Conservation (phyloP, 2,888 invertebrate genomes). For the Acronicta leporina region DNA sequence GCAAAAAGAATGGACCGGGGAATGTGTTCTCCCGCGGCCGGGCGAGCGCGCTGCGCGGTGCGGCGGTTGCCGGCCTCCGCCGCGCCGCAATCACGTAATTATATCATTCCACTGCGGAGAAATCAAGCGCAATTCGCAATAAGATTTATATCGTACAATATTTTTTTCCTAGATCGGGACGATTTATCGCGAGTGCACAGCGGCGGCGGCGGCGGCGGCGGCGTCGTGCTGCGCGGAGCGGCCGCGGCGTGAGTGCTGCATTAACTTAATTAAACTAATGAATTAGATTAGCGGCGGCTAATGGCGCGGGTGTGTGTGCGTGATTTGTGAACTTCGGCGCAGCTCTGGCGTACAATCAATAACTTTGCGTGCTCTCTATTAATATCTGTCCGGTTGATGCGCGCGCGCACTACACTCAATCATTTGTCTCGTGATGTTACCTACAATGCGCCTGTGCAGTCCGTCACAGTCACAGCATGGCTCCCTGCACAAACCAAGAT, state of each 20-base stretch:
- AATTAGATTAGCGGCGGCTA: constrained; percentile 66
- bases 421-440: constrained; percentile 31
- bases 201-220: constrained; percentile 36
- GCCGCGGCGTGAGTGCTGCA: constrained; percentile 58
- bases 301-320: constrained; percentile 53
- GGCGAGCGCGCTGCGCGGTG: constrained; percentile 3
- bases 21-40: constrained; percentile 29
- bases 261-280: constrained; percentile 75
- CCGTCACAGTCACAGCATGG: not conserved
- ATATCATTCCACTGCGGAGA: constrained; percentile 72
- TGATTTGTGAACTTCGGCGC: constrained; percentile 54
- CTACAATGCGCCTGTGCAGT: not conserved
- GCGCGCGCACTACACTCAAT: constrained; percentile 21
- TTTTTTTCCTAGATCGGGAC: constrained; percentile 66
- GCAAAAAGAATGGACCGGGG: constrained; percentile 51
- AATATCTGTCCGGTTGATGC: constrained; percentile 60
- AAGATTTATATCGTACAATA: constrained; percentile 69
- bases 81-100: constrained; percentile 70
- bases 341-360: constrained; percentile 55
- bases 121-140: constrained; percentile 71
- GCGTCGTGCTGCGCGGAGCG: constrained; percentile 49
- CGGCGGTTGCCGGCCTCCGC: constrained; percentile 33
- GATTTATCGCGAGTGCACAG: constrained; percentile 57
- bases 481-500: not conserved
- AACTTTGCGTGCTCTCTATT: constrained; percentile 59